These are phyloP conservation scores for Parotia lawesii DNA, from an alignment of 2,113 vertebrate genomes.

Conservation along the genomic window DNA sequence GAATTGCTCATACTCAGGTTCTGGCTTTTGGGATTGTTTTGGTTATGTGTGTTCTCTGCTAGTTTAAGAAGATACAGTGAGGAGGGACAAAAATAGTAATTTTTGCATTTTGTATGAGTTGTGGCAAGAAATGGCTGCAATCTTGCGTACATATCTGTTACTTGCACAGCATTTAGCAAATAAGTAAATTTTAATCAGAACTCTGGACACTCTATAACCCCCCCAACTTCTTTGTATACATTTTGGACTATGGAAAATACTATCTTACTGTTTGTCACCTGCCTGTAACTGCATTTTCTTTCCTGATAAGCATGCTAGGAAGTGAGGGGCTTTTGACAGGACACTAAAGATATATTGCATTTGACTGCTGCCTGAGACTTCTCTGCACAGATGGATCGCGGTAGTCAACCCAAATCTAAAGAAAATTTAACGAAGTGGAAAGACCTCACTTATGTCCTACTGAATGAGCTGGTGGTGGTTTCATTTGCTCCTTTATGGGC, in stretches of 20 bases:
- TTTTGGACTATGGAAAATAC: not conserved
- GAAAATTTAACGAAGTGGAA: constrained; percentile 21
- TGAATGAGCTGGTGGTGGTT: not conserved
- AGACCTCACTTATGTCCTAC: constrained; percentile 5
- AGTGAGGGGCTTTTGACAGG: constrained; percentile 22
- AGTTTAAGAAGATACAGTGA: not conserved
- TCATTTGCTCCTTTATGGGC: not conserved
- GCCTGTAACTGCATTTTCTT: not conserved
- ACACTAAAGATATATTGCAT: not conserved
- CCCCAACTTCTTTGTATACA: fast-evolving
- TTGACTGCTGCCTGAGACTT: constrained; percentile 33
- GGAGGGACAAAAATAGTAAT: not conserved
- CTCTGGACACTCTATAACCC: not conserved
- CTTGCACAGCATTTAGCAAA: not conserved
- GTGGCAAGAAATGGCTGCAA: not conserved
- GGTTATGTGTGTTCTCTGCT: not conserved
- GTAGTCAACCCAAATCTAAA: constrained; percentile 30
- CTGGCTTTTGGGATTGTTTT: not conserved
- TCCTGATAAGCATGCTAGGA: not conserved
- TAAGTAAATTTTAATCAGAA: not conserved
- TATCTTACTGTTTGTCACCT: not conserved
- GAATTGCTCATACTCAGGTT: not conserved
- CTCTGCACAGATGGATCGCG: constrained; percentile 11
- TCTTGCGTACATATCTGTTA: not conserved
- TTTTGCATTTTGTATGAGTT: not conserved